Conservation (phyloP, 2,888 invertebrate species). For the Achlya flavicornis region DNA sequence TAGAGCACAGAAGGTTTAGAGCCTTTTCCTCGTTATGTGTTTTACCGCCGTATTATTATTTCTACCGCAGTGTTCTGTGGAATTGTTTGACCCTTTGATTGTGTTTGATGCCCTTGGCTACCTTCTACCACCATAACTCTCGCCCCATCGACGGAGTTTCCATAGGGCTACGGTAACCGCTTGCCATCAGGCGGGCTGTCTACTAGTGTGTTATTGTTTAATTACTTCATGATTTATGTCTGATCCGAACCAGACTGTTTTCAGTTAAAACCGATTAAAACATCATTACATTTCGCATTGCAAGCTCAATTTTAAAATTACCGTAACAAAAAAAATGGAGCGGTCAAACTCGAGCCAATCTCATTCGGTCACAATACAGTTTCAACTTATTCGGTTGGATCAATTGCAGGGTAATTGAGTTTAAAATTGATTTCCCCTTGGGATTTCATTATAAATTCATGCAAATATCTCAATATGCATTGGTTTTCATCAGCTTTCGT, state of each 20-base stretch:
- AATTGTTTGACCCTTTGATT: no score
- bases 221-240: no score
- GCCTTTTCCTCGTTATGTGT: no score
- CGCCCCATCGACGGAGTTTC: no score
- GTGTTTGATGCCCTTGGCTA: no score
- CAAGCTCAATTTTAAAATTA: constrained; percentile 6
- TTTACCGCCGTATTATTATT: no score
- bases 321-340: neutral
- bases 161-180: no score
- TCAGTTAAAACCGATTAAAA: neutral
- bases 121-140: no score
- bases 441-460: constrained; percentile 29
- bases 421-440: constrained; percentile 39
- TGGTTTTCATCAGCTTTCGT: neutral
- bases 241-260: neutral
- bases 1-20: no score
- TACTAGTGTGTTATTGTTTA: no score
- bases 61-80: no score
- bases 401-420: constrained; percentile 42
- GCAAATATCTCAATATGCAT: constrained; percentile 15
- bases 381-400: constrained; percentile 33
- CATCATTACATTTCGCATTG: neutral
- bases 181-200: no score
- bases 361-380: constrained; percentile 26
- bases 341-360: constrained; percentile 21